phyloP scores from a whole-genome alignment of 1,140 invertebrate species.

The Drosophila neocordata region DNA sequence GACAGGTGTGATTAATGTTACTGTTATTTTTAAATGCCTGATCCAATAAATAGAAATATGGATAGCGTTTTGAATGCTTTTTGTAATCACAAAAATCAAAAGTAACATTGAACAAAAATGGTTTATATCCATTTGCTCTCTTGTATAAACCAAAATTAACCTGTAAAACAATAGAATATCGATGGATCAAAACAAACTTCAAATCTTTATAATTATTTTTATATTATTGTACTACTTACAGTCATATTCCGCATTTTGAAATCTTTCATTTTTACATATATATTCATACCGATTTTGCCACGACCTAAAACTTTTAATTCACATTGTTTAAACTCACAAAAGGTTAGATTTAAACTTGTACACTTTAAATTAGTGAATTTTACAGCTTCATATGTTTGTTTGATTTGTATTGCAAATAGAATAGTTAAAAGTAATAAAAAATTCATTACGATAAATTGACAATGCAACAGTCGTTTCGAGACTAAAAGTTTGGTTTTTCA shows the following conservation, averaged over 20 bases:
- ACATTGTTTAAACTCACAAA: slow-evolving; percentile 21
- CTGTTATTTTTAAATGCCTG: slow-evolving; percentile 17
- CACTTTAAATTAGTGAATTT: slow-evolving; percentile 31
- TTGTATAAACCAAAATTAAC: neutral
- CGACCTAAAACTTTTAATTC: slow-evolving; percentile 24
- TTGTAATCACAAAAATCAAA: slow-evolving; percentile 27
- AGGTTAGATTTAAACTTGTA: slow-evolving; percentile 8
- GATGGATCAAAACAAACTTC: no score
- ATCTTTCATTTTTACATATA: slow-evolving; percentile 9
- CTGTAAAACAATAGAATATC: neutral
- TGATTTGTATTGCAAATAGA: neutral
- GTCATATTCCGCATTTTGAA: slow-evolving; percentile 9
- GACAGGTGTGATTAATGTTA: slow-evolving; percentile 34
- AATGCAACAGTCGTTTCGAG: no score
- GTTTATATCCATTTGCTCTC: slow-evolving; percentile 31
- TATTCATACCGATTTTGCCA: slow-evolving; percentile 10
- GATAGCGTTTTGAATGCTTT: slow-evolving; percentile 19
- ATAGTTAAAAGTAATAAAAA: no score
- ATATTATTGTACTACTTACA: neutral
- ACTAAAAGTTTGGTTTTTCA: no score
- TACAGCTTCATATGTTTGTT: neutral
- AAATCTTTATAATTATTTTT: neutral
- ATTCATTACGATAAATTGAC: no score
- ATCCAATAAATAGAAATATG: slow-evolving; percentile 6
- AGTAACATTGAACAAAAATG: slow-evolving; percentile 31